phyloP scores from a whole-genome alignment of 2,888 invertebrate species.

The Ligdia adustata region DNA sequence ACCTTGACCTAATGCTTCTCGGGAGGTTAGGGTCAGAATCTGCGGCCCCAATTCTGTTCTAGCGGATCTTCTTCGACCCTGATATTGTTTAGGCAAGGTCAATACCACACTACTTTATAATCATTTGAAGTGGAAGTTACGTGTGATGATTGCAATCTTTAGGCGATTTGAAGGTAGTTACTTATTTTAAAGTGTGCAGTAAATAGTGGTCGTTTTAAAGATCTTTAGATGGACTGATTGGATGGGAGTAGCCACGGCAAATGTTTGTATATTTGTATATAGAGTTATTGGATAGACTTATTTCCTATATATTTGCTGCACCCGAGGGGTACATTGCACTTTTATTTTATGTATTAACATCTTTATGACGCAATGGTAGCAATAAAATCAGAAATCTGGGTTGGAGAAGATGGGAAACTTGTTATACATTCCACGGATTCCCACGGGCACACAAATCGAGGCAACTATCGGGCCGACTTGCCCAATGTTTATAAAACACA shows the following conservation, averaged over 20 bases:
- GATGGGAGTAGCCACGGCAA: too few relatives aligned
- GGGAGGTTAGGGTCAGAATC: constrained; percentile 22
- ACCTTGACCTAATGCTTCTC: constrained; percentile 16
- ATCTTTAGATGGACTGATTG: too few relatives aligned
- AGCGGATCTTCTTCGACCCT: constrained; percentile 19
- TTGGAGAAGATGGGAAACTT: too few relatives aligned
- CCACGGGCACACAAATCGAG: constrained; percentile 9
- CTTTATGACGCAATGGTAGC: too few relatives aligned
- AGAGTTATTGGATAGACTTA: too few relatives aligned
- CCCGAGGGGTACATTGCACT: too few relatives aligned
- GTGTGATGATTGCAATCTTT: neutral
- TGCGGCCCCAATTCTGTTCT: constrained; percentile 11
- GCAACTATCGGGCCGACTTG: constrained; percentile 4
- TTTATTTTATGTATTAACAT: too few relatives aligned
- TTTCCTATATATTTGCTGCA: too few relatives aligned
- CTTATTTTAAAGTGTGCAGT: too few relatives aligned
- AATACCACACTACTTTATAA: constrained; percentile 4
- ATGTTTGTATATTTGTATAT: too few relatives aligned
- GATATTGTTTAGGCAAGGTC: constrained; percentile 20
- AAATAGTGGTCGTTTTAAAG: neutral
- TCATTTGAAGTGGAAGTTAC: neutral
- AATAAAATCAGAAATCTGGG: too few relatives aligned
- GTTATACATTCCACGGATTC: neutral
- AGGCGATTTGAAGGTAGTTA: neutral
- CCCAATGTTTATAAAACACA: constrained; percentile 46